Evolutionary conservation across 1,140 invertebrate genomes (phyloP), one percentile per base, ranked within the genome.

Genomic region (Chrysopa pallens): DNA sequence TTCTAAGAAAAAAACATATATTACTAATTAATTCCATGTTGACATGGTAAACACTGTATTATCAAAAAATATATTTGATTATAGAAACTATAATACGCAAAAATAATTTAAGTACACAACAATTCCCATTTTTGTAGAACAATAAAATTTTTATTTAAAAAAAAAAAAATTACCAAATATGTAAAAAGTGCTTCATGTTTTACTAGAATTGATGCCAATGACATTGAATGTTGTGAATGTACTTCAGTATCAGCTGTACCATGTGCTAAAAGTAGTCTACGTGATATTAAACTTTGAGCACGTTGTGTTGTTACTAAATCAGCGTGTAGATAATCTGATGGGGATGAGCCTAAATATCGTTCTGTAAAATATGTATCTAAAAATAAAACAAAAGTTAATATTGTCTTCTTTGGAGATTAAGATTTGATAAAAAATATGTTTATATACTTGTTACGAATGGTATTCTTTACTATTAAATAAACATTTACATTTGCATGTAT

Each of bases 301-400:
- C 74, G 68, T 48, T 74, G 65, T 35, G 74, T 79, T 33, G 8
- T 12, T 6, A 33, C 31, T 45, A 87, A 68, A 55, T 86, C 84
- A 33, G 31, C 31, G n/a, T 33, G 76, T 12, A 74, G 61, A 47
- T 71, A 67, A 57, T 83, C 75, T 36, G 67, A 63, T 31, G 70
- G 72, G 1, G 79, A 72, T 4, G 70, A 66, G 1, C 78, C 79
- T 66, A 87, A 76, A 59, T 85, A 87, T 37, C 82, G 68, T 61
- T 92, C 87, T 42, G 85, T 81, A 61, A 83, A 89, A 51, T 75
- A 82, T 13, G 85, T 82, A 59, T 85, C 84, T 90, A 53, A 12
- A 58, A 60, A 55, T 46, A 43, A 36, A 55, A 39, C 9, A 38
- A 44, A 33, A 15, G n/a, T 9, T 29, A 47, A 42, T 8, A 28